These are phyloP conservation scores for Dreissena rostriformis DNA, from an alignment of 1,140 invertebrate genomes.

Conservation along the genomic window DNA sequence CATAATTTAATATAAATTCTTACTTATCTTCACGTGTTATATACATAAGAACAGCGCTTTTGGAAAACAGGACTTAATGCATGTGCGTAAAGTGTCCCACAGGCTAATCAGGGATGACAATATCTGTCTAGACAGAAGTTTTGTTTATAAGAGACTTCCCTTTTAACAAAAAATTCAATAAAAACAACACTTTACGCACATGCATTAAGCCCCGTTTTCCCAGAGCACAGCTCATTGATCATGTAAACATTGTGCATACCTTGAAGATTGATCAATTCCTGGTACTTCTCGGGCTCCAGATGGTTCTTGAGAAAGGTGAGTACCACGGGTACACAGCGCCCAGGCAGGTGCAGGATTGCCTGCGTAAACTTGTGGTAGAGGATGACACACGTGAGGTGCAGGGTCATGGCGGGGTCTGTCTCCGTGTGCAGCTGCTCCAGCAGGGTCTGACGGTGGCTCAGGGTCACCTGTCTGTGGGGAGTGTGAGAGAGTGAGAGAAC, in stretches of 20 bases:
- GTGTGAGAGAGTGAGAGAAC: no score
- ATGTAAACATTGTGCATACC: conserved; percentile 82
- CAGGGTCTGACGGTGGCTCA: no score
- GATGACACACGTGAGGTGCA: conserved; percentile 91
- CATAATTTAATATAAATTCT: no score
- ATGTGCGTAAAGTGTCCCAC: no score
- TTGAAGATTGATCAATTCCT: conserved; percentile 88
- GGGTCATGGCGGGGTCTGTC: conserved; percentile 90
- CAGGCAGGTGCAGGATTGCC: conserved; percentile 92
- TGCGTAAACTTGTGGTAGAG: conserved; percentile 92
- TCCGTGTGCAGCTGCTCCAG: conserved; percentile 87
- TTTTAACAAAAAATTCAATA: background rate
- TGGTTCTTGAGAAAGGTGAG: conserved; percentile 88
- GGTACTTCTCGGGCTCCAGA: conserved; percentile 85
- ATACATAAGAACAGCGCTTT: no score
- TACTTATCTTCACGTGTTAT: no score
- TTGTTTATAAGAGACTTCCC: no score
- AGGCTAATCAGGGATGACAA: no score
- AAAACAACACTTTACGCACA: no score
- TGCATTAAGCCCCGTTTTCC: no score
- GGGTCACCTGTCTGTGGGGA: no score
- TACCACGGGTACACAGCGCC: conserved; percentile 93
- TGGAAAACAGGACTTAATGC: no score
- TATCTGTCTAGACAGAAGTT: background rate
- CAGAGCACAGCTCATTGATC: background rate